Evolutionary conservation across 2,797 vertebrate genomes (phyloP).

Genomic region (Thamnophis elegans): DNA sequence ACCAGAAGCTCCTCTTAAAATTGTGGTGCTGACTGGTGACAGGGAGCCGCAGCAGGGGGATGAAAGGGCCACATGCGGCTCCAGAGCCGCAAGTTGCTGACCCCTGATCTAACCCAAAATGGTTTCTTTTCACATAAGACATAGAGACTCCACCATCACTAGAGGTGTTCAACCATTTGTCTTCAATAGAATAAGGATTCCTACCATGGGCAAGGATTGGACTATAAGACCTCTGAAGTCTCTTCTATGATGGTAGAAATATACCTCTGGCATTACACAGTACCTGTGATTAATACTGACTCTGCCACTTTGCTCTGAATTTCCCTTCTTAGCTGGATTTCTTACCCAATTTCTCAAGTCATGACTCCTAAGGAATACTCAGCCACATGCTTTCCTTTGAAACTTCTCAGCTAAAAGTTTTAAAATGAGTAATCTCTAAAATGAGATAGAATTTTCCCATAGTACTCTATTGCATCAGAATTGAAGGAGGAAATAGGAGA

Average conservation of each 20-base stretch:
- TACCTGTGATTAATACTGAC: neutral
- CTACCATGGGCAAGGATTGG: neutral
- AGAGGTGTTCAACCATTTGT: neutral
- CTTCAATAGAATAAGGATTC: neutral
- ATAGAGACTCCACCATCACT: neutral
- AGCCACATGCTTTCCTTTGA: neutral
- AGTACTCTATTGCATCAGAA: neutral
- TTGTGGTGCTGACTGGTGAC: too few relatives aligned
- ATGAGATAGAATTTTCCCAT: neutral
- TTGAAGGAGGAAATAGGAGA: neutral
- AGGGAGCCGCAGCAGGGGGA: too few relatives aligned
- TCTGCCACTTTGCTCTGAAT: neutral
- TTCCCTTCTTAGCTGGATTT: neutral
- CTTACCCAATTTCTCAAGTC: neutral
- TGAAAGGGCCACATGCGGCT: too few relatives aligned
- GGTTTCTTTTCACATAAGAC: neutral
- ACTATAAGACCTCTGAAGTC: neutral
- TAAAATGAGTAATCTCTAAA: neutral
- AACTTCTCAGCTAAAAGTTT: neutral
- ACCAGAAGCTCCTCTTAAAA: too few relatives aligned
- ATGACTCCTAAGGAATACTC: neutral
- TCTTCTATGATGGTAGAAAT: neutral
- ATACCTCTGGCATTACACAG: neutral
- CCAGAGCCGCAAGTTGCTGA: too few relatives aligned
- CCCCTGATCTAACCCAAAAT: neutral